phyloP scores from a whole-genome alignment of 1,140 invertebrate species.

The Papilio helenus region DNA sequence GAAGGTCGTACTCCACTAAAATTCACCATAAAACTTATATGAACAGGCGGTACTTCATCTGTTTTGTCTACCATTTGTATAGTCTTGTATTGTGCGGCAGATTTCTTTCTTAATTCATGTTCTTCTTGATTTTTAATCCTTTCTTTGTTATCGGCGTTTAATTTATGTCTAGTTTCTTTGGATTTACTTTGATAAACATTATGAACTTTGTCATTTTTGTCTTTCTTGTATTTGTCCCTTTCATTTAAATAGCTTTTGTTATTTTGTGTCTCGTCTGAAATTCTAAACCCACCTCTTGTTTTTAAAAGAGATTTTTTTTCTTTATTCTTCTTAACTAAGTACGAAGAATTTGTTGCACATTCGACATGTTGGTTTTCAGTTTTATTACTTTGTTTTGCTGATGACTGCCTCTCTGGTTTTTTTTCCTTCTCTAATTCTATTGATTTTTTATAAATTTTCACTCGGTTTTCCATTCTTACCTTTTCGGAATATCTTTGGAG shows the following conservation, averaged over 20 bases:
- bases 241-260: constrained; percentile 44
- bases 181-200: constrained; percentile 20
- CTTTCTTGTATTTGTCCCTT: constrained; percentile 37
- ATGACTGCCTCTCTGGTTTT: constrained; percentile 51
- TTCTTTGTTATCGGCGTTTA: constrained; percentile 25
- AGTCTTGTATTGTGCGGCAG: constrained; percentile 46
- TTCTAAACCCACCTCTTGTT: constrained; percentile 52
- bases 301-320: constrained; percentile 48
- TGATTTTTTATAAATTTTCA: constrained; percentile 73
- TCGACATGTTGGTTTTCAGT: constrained; percentile 40
- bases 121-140: constrained; percentile 29
- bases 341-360: constrained; percentile 52
- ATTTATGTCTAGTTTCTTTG: constrained; percentile 24
- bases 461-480: constrained; percentile 73
- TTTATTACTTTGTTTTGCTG: constrained; percentile 42
- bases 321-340: constrained; percentile 66
- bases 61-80: constrained; percentile 46
- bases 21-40: constrained; percentile 70
- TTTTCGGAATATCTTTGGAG: constrained; percentile 78
- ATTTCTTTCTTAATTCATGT: constrained; percentile 44
- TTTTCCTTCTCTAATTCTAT: constrained; percentile 60
- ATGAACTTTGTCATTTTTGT: constrained; percentile 36
- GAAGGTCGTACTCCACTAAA: constrained; percentile 61
- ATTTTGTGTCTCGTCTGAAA: constrained; percentile 50
- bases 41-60: constrained; percentile 51